Evolutionary conservation across 1,140 invertebrate genomes (phyloP).

Genomic region (Leptinotarsa undecemlineata): DNA sequence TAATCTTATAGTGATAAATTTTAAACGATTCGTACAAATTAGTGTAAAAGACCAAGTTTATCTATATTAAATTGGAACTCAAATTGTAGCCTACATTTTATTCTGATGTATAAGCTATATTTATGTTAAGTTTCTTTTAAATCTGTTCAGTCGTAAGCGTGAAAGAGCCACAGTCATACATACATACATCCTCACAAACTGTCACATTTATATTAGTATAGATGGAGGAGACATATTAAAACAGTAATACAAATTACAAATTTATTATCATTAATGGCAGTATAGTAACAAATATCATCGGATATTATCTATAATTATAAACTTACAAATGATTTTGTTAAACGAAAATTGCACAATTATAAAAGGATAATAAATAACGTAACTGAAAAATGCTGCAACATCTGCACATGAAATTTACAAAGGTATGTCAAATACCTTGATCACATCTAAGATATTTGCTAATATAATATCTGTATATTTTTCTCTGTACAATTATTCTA

Average conservation of each 20-base stretch:
- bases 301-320: conserved; percentile 28
- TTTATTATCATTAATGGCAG: conserved; percentile 44
- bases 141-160: no score
- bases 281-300: conserved; percentile 40
- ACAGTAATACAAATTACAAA: conserved; percentile 37
- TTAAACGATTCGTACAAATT: no score
- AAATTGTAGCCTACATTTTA: no score
- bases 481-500: conserved; percentile 28
- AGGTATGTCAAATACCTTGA: conserved; percentile 19
- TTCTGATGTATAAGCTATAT: no score
- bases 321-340: conserved; percentile 23
- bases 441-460: conserved; percentile 29
- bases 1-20: no score
- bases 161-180: no score
- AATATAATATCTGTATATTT: conserved; percentile 21
- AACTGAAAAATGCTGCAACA: not conserved
- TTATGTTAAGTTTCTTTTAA: no score
- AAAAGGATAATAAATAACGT: conserved; percentile 14
- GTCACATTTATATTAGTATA: no score
- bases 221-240: not conserved
- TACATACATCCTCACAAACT: no score
- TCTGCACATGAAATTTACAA: not conserved
- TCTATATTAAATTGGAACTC: no score
- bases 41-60: no score
- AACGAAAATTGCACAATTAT: conserved; percentile 33